Percentiles rank a stretch among this genome's conserved stretches.
These are phyloP conservation scores for Pseudococcus viburni DNA, from an alignment of 2,888 invertebrate species.

Conservation along the genomic window DNA sequence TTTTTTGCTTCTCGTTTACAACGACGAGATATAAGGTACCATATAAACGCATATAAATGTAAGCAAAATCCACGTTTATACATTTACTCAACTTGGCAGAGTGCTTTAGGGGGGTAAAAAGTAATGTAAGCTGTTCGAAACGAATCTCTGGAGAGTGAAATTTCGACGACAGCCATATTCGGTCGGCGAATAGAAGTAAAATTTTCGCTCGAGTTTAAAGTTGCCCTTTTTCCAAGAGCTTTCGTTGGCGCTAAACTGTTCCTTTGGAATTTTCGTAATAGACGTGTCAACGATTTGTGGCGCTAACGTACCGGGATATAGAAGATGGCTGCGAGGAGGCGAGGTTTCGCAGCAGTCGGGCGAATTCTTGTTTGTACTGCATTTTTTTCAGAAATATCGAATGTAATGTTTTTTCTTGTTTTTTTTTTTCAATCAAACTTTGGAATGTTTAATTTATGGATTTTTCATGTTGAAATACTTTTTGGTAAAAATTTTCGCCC, in stretches of 20 bases:
- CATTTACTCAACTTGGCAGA: background rate
- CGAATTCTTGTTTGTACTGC: no score
- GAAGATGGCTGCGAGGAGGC: no score
- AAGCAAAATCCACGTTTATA: no score
- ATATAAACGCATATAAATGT: background rate
- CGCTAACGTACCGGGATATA: background rate
- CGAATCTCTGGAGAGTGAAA: slow-evolving; percentile 57
- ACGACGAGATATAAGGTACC: background rate
- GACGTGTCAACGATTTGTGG: slow-evolving; percentile 45
- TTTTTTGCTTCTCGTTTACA: background rate
- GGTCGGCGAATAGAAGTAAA: background rate
- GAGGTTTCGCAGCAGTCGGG: no score
- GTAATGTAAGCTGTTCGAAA: slow-evolving; percentile 25
- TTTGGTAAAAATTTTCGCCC: no score
- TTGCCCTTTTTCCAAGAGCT: slow-evolving; percentile 1
- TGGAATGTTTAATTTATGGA: no score
- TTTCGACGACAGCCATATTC: slow-evolving; percentile 41
- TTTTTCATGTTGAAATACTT: no score
- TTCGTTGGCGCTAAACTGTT: slow-evolving; percentile 12
- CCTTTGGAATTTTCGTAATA: slow-evolving; percentile 34
- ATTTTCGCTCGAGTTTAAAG: slow-evolving; percentile 6
- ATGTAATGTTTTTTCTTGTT: no score
- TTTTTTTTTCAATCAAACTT: no score
- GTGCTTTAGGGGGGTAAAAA: background rate
- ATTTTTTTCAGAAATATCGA: no score